These are phyloP conservation scores for Tenthredo amoena DNA, from an alignment of 2,888 invertebrate species.

Conservation along the genomic window DNA sequence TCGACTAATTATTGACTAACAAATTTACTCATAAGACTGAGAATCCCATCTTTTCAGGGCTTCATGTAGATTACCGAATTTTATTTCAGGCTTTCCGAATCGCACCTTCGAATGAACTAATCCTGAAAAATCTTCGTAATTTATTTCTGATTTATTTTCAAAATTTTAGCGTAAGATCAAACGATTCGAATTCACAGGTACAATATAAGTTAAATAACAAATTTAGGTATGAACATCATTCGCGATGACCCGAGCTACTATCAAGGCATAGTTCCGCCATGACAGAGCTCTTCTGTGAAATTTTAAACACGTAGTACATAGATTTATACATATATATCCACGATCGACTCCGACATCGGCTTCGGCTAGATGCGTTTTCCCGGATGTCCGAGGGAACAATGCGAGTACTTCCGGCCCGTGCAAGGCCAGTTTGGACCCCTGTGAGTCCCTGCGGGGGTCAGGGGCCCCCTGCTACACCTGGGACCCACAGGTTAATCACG, in stretches of 20 bases:
- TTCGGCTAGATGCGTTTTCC: slow-evolving; percentile 70
- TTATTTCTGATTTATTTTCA: not conserved
- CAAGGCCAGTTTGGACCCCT: slow-evolving; percentile 70
- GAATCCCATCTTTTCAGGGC: not conserved
- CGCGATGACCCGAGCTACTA: slow-evolving; percentile 4
- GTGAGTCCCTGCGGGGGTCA: slow-evolving; percentile 36
- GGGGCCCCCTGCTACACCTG: slow-evolving; percentile 52
- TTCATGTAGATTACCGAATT: not conserved
- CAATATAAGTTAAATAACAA: not conserved
- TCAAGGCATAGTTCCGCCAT: slow-evolving; percentile 73
- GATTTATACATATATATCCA: slow-evolving; percentile 39
- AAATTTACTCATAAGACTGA: not conserved
- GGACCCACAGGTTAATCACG: slow-evolving; percentile 66
- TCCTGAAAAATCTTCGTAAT: not conserved
- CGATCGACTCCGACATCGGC: slow-evolving; percentile 45
- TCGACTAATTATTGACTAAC: not conserved
- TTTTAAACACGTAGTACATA: not conserved
- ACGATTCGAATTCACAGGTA: not conserved
- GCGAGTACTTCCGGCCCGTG: slow-evolving; percentile 71
- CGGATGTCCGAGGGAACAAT: slow-evolving; percentile 75
- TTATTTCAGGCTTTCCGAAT: not conserved
- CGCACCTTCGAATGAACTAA: not conserved
- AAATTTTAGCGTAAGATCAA: not conserved
- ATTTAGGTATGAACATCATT: not conserved
- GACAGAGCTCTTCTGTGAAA: slow-evolving; percentile 55